Percentiles rank a stretch among this genome's conserved stretches.
Evolutionary conservation across 2,113 vertebrate species (phyloP).

Genomic region (Semnornis frantzii): DNA sequence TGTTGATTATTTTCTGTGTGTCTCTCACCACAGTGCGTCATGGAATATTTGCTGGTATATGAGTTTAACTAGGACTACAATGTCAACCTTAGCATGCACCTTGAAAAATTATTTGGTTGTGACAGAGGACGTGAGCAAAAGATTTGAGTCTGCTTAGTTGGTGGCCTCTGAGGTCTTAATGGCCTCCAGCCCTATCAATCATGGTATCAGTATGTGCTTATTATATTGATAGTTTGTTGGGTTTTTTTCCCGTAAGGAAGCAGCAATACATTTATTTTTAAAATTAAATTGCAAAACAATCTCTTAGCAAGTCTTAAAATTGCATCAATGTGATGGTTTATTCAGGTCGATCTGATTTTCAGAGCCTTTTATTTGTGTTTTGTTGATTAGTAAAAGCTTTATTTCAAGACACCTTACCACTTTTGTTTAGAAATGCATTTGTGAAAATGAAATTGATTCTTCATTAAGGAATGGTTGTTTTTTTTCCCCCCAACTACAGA

Average conservation of each 20-base stretch:
- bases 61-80: background rate
- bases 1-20: background rate
- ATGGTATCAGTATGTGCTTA: background rate
- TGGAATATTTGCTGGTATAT: background rate
- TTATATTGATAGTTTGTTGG: background rate
- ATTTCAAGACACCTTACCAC: constrained; percentile 52
- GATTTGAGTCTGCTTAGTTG: background rate
- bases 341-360: background rate
- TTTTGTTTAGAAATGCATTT: constrained; percentile 50
- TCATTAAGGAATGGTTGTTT: constrained; percentile 68
- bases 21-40: background rate
- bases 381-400: constrained; percentile 40
- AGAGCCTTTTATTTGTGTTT: background rate
- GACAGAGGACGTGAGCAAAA: background rate
- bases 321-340: background rate
- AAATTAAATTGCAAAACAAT: constrained; percentile 21
- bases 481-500: background rate
- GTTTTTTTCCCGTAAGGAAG: background rate
- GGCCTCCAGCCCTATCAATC: background rate
- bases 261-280: background rate
- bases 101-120: background rate
- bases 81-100: accelerated
- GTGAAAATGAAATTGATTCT: constrained; percentile 74
- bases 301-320: constrained; percentile 13
- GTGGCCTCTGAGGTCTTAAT: background rate